A percentile compares a stretch with the other conserved stretches of the same genome.
Evolutionary conservation across 2,797 vertebrate species (phyloP).

Genomic region (Myotis pilosus): DNA sequence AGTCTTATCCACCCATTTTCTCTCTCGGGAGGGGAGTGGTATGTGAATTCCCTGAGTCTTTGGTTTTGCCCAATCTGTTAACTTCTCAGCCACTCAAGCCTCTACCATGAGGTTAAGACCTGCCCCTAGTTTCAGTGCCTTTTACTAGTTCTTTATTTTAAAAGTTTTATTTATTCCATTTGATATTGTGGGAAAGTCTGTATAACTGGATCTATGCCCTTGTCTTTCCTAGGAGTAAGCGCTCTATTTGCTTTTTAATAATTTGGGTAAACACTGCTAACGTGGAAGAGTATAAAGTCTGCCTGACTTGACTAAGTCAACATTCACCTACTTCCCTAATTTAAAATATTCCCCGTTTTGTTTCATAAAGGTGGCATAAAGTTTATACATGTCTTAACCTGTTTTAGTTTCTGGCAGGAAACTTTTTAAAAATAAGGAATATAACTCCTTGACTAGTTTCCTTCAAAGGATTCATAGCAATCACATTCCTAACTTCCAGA

Average conservation of each 20-base stretch:
- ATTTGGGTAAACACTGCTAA: background rate
- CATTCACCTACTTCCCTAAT: background rate
- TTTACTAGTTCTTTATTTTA: background rate
- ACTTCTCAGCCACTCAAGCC: background rate
- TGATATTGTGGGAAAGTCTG: background rate
- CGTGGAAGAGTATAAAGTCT: background rate
- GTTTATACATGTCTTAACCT: background rate
- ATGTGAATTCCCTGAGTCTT: background rate
- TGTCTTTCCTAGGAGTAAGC: background rate
- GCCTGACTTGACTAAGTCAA: background rate
- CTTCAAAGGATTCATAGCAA: slow-evolving; percentile 3
- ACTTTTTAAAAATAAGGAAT: background rate
- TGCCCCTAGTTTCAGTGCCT: background rate
- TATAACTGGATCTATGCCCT: background rate
- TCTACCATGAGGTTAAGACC: background rate
- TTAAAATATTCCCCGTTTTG: background rate
- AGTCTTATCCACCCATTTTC: background rate
- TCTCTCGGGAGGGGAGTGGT: background rate
- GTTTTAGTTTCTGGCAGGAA: slow-evolving; percentile 1
- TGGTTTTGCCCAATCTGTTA: background rate
- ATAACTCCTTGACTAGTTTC: background rate
- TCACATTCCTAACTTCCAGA: background rate
- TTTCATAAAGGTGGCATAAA: background rate
- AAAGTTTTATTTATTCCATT: background rate
- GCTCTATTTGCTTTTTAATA: background rate